Evolutionary conservation across 1,140 invertebrate genomes (phyloP), one percentile per base, ranked within the genome.

Genomic region (Latrodectus geometricus): DNA sequence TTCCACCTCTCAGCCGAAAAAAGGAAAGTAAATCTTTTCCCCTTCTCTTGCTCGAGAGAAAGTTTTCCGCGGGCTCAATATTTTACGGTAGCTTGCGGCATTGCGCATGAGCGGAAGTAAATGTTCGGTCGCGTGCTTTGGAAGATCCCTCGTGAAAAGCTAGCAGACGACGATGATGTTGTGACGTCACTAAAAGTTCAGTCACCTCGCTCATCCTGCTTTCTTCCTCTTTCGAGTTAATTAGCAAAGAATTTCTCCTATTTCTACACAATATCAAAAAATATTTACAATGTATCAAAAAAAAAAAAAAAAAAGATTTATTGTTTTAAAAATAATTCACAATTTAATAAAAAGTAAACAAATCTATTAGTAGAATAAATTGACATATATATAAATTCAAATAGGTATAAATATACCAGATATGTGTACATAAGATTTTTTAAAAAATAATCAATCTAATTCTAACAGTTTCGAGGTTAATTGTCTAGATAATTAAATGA

Each of bases 61-160:
- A 80, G 65, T 80, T 80, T 80, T 65, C 49, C 78, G 65, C 78
- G 68, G 35, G 52, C 17, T n/a, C 49, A 12, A n/a, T 48, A n/a
- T 3, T 75, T 0, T 12, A 61, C n/a, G 8, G 52, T n/a, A 21
- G 49, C 52, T 61, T 11, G 20, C 23, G 3, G 20, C n/a, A 84
- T 8, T 78, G 83, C 83, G 83, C 83, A 86, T 77, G 83, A 78
- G 74, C 83, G 83, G 83, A 86, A 86, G 83, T 78, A 72, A 78
- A 76, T 54, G 17, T 14, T 50, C 23, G 61, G 48, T 84, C 82
- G 72, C 82, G 82, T 76, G 82, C 20, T 84, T 76, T 61, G 72
- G 82, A 84, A 84, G 82, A 76, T 76, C 82, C 56, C 82, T 84
- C 48, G 48, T 56, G 17, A 14, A 56, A 48, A 54, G 79, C 69